These are phyloP conservation scores for Spea bombifrons DNA, from an alignment of 2,113 vertebrate genomes.

Conservation along the genomic window DNA sequence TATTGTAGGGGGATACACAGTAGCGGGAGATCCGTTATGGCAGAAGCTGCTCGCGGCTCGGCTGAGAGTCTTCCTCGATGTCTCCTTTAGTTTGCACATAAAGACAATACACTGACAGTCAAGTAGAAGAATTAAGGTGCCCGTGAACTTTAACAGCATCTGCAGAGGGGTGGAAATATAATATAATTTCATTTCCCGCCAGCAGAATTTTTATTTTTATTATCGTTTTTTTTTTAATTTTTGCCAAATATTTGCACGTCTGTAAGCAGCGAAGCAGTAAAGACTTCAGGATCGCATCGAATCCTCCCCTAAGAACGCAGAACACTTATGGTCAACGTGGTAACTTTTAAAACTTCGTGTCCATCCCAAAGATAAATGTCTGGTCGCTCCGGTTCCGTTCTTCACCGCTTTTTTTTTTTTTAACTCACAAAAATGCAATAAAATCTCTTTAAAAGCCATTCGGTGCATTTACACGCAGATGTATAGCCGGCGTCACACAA, in stretches of 20 bases:
- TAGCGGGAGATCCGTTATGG: conserved; percentile 9
- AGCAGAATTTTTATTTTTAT: background rate
- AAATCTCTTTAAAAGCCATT: background rate
- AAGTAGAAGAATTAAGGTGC: conserved; percentile 4
- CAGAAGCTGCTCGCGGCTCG: conserved; percentile 28
- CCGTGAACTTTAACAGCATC: conserved; percentile 8
- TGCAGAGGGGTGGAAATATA: background rate
- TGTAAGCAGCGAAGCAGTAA: conserved; percentile 22
- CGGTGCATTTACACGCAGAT: background rate
- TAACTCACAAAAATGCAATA: background rate
- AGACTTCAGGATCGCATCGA: too few species aligned
- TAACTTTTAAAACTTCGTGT: too few species aligned
- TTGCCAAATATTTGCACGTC: conserved; percentile 23
- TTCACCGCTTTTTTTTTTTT: too few species aligned
- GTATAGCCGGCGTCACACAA: too few species aligned
- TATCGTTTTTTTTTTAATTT: background rate
- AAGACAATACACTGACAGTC: conserved; percentile 16
- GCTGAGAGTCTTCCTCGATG: conserved; percentile 35
- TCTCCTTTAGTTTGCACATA: conserved; percentile 23
- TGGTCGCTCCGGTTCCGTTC: too few species aligned
- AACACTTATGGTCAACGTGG: too few species aligned
- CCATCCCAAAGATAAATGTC: too few species aligned
- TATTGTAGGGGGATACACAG: background rate
- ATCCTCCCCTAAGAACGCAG: too few species aligned
- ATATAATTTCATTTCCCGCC: conserved; percentile 8